Percentiles rank a stretch among this genome's conserved stretches.
These are phyloP conservation scores for Megaceryle torquata DNA, from an alignment of 2,113 vertebrate genomes.

Conservation along the genomic window DNA sequence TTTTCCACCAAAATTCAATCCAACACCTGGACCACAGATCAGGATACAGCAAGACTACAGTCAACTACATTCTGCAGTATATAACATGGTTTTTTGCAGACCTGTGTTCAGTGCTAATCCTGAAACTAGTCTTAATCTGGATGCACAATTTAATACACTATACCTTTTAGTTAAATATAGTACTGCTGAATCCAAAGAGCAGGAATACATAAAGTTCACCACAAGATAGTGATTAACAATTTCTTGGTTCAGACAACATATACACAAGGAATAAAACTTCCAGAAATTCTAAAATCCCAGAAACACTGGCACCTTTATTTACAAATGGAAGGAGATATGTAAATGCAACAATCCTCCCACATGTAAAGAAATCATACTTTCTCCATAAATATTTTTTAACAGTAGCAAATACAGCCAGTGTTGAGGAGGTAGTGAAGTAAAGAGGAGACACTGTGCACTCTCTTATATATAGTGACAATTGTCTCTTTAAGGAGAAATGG, in stretches of 20 bases:
- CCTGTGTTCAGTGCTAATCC: background rate
- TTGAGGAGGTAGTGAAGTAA: background rate
- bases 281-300: background rate
- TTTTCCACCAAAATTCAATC: background rate
- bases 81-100: background rate
- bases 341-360: background rate
- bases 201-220: background rate
- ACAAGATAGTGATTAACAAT: background rate
- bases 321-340: background rate
- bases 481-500: background rate
- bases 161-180: background rate
- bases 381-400: background rate
- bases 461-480: background rate
- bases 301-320: background rate
- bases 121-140: background rate
- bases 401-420: background rate
- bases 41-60: background rate
- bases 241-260: background rate
- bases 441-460: background rate
- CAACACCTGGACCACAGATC: background rate
- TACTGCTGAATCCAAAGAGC: background rate
- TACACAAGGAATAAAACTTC: background rate
- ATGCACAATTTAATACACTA: background rate
- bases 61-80: background rate
- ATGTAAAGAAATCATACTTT: background rate